These are phyloP conservation scores for Aplidium turbinatum DNA, from an alignment of 23 tunicate species.

Conservation along the genomic window DNA sequence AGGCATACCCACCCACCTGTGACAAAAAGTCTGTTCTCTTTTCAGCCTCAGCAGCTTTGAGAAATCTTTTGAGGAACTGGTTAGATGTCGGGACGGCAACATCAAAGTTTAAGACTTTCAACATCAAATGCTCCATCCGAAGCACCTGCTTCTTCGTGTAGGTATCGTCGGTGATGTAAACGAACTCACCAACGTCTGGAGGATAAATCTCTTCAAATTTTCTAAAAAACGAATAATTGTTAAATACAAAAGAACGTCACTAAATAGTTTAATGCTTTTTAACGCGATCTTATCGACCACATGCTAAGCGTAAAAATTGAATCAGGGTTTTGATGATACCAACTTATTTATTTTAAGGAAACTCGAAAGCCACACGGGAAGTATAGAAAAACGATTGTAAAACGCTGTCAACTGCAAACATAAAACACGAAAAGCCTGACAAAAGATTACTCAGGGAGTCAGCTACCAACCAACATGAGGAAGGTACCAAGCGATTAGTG, in stretches of 20 bases:
- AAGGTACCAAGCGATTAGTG: constrained; percentile 3
- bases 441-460: no score
- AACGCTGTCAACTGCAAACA: no score
- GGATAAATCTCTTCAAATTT: constrained; percentile 99
- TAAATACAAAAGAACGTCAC: no score
- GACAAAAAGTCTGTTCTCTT: constrained; percentile 67
- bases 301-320: no score
- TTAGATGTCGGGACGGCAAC: constrained; percentile 87
- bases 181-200: constrained; percentile 96
- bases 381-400: no score
- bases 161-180: constrained; percentile 97
- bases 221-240: constrained; percentile 28
- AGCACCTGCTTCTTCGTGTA: constrained; percentile 92
- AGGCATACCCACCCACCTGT: constrained; percentile 61
- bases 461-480: no score
- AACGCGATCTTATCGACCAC: no score
- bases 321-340: no score
- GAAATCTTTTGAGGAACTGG: constrained; percentile 74
- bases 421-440: no score
- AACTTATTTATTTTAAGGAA: no score
- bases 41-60: constrained; percentile 76
- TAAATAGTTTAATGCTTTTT: no score
- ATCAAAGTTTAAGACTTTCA: constrained; percentile 86
- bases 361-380: no score
- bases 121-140: constrained; percentile 93